These are phyloP conservation scores for Cochlearius cochlearius DNA, from an alignment of 2,113 vertebrate genomes.

Conservation along the genomic window DNA sequence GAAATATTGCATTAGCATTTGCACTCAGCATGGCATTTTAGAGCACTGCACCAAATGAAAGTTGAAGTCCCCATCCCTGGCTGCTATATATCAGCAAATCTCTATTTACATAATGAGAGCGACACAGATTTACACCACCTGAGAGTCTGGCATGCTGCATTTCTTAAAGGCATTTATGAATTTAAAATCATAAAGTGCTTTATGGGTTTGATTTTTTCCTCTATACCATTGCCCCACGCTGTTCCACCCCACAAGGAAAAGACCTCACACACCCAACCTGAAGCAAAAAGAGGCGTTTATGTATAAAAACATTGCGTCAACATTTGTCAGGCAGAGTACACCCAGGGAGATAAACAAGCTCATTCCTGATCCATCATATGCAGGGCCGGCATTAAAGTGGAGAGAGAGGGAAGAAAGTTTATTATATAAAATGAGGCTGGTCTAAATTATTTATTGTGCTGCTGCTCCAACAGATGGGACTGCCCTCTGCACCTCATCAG, in stretches of 20 bases:
- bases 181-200: not conserved
- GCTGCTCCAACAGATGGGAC: not conserved
- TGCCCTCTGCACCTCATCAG: not conserved
- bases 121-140: not conserved
- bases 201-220: not conserved
- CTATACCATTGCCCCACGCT: accelerated
- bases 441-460: not conserved
- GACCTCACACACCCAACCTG: not conserved
- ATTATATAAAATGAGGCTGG: not conserved
- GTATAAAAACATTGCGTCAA: not conserved
- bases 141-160: not conserved
- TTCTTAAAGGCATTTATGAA: not conserved
- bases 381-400: not conserved
- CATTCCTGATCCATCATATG: not conserved
- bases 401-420: not conserved
- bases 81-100: not conserved
- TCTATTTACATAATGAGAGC: not conserved
- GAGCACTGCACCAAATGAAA: not conserved
- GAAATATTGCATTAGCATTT: not conserved
- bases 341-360: not conserved
- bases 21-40: not conserved
- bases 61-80: not conserved
- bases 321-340: not conserved
- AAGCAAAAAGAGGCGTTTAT: not conserved
- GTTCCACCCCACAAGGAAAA: not conserved